Evolutionary conservation across 2,888 invertebrate species (phyloP).

Genomic region (Neoscelio sp.): DNA sequence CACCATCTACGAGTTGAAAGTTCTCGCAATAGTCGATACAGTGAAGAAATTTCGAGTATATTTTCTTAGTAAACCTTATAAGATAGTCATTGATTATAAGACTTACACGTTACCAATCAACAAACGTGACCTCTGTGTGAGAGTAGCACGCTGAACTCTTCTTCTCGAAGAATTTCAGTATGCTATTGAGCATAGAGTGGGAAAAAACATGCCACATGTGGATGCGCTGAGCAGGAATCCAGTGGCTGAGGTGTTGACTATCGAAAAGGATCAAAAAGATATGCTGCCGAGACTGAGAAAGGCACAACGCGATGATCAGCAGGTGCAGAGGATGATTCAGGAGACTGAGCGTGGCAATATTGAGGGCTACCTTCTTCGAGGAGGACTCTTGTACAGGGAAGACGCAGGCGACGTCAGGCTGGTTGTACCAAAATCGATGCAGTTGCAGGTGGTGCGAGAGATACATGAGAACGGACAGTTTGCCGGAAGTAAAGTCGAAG

Average conservation of each 20-base stretch:
- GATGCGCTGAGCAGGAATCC: slow-evolving; percentile 14
- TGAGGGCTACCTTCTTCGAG: neutral
- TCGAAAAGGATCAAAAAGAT: neutral
- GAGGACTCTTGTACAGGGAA: neutral
- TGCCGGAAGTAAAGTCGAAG: too few relatives aligned
- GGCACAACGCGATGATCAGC: neutral
- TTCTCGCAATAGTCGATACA: slow-evolving; percentile 9
- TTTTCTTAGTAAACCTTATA: slow-evolving; percentile 27
- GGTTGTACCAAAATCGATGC: neutral
- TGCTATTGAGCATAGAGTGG: slow-evolving; percentile 12
- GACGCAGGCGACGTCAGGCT: neutral
- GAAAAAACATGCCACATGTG: slow-evolving; percentile 14
- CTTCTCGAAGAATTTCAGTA: slow-evolving; percentile 25
- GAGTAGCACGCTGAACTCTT: neutral
- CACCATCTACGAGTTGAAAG: neutral
- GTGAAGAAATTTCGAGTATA: slow-evolving; percentile 19
- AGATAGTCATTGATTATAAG: slow-evolving; percentile 43
- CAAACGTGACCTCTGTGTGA: slow-evolving; percentile 34
- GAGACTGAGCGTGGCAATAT: neutral
- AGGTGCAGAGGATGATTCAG: neutral
- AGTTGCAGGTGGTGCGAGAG: neutral
- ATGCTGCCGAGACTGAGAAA: neutral
- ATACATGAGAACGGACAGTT: neutral
- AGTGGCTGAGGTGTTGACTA: neutral
- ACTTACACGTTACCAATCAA: slow-evolving; percentile 35